Evolutionary conservation across 2,888 invertebrate species (phyloP), one percentile per base, ranked within the genome.

Genomic region (Aromia moschata): DNA sequence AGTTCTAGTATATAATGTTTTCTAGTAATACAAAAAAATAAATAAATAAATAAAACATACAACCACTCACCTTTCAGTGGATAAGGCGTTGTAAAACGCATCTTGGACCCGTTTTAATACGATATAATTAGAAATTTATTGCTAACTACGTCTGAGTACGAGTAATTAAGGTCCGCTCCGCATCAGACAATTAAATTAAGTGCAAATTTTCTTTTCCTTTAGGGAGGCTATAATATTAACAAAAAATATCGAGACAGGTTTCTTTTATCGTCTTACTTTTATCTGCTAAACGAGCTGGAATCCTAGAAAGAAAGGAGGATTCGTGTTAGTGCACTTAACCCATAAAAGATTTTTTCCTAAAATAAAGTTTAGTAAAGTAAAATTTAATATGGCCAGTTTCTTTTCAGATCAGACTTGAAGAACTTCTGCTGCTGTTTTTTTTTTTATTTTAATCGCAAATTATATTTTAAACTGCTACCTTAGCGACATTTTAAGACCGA

Each of bases 81-180:
- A 15, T n/a, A 18, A 10, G 18, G 37, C 47, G 7, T 36, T 18
- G 45, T 60, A 43, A 56, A 51, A 51, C 51, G 43, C 56, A 60
- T 56, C 55, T 60, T 56, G 56, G 49, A 46, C 33, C 43, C 44
- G 45, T 38, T 60, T 59, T 56, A 54, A 51, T 44, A 17, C 43
- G 56, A 60, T 47, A 49, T 60, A 60, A 51, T 60, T 44, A 51
- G 45, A 17, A 40, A 31, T 56, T 56, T 60, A 56, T 56, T 60
- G 36, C 56, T 56, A 60, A 60, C 56, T 60, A 60, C 43, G 56
- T 49, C 56, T 51, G 49, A 18, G 16, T 10, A 18, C 37, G n/a
- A n/a, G 36, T 49, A 59, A 60, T 55, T 60, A 56, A 60, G 49
- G 47, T 16, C 37, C 44, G 11, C 11, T 36, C 16, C 43, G 56